Evolutionary conservation across 2,888 invertebrate genomes (phyloP).

Genomic region (Amphipoea lucens): DNA sequence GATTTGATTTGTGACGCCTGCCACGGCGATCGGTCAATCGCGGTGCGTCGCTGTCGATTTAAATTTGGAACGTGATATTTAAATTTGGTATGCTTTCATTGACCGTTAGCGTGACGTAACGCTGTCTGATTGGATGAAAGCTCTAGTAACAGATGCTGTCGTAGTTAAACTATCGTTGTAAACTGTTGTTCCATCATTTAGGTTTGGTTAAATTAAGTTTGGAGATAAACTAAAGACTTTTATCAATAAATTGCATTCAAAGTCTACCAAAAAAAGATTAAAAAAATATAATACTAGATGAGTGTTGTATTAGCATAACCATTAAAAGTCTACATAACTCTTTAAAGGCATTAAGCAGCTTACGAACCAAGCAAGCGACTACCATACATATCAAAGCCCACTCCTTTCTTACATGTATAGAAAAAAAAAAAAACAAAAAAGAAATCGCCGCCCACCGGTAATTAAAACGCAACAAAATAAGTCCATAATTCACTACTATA

Average conservation of each 20-base stretch:
- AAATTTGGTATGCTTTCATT: conserved; percentile 69
- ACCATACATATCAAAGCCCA: neutral
- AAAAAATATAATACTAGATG: too few species aligned
- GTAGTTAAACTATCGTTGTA: neutral
- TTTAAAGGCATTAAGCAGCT: neutral
- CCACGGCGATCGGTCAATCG: conserved; percentile 68
- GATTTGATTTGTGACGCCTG: conserved; percentile 72
- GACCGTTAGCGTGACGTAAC: conserved; percentile 63
- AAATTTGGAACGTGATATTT: conserved; percentile 69
- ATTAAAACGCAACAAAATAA: conserved; percentile 60
- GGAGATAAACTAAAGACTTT: neutral
- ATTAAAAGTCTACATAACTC: neutral
- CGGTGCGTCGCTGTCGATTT: conserved; percentile 63
- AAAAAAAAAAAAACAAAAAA: neutral
- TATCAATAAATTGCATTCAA: neutral
- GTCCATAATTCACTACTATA: conserved; percentile 52
- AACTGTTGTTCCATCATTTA: neutral
- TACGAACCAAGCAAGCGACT: neutral
- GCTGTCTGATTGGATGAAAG: conserved; percentile 54
- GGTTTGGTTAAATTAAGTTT: neutral
- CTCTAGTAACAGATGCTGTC: conserved; percentile 29
- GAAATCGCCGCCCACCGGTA: conserved; percentile 25
- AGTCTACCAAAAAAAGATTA: neutral
- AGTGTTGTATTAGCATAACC: neutral
- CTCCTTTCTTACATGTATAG: neutral